Evolutionary conservation across 1,140 invertebrate species (phyloP).

Genomic region (Agrilus planipennis): DNA sequence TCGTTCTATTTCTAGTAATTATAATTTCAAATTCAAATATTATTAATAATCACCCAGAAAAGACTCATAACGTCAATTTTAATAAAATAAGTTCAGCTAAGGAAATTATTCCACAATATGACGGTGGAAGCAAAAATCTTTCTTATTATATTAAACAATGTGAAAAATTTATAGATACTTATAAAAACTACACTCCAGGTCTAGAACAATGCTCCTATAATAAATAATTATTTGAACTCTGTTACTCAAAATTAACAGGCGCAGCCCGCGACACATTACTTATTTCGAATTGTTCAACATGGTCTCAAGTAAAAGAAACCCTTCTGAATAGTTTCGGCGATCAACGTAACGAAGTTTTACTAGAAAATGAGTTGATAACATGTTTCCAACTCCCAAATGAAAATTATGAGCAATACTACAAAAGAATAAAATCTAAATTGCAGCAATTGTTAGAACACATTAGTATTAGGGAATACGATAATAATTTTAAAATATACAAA

Average conservation of each 20-base stretch:
- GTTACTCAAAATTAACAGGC: slow-evolving; percentile 9
- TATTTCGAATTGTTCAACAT: slow-evolving; percentile 10
- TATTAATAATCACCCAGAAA: no score
- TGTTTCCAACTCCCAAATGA: slow-evolving; percentile 9
- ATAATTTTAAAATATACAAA: slow-evolving; percentile 1
- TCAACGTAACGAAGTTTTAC: slow-evolving; percentile 13
- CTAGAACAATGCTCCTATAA: slow-evolving; percentile 8
- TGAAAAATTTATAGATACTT: slow-evolving; percentile 3
- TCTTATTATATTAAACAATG: slow-evolving; percentile 2
- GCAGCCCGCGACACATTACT: slow-evolving; percentile 7
- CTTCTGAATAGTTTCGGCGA: slow-evolving; percentile 12
- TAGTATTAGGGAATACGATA: background rate
- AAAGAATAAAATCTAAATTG: slow-evolving; percentile 9
- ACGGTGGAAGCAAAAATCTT: slow-evolving; percentile 4
- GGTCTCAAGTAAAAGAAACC: slow-evolving; percentile 7
- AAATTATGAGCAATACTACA: slow-evolving; percentile 7
- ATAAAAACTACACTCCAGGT: slow-evolving; percentile 2
- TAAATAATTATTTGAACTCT: slow-evolving; percentile 5
- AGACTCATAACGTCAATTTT: no score
- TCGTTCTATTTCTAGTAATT: no score
- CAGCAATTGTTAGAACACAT: slow-evolving; percentile 9
- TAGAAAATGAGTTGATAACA: slow-evolving; percentile 11
- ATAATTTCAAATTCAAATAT: no score
- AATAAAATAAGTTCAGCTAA: slow-evolving; percentile 3
- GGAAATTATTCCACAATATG: slow-evolving; percentile 5